Conservation (phyloP, 2,888 invertebrate genomes). For the Terebella lapidaria region DNA sequence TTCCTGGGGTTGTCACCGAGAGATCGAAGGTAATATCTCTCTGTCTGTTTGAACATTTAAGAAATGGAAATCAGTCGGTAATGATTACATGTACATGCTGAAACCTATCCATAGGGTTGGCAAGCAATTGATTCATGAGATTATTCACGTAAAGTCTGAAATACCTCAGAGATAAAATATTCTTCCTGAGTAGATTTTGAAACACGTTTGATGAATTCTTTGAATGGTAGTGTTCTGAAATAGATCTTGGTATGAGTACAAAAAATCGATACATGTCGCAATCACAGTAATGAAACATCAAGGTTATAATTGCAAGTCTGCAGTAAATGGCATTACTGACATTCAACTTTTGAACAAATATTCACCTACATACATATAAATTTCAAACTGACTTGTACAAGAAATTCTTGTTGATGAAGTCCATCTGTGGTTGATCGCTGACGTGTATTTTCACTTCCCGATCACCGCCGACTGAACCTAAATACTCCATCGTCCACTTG, state of each 20-base stretch:
- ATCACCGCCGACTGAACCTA: conserved; percentile 47
- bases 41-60: no score
- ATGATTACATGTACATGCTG: no score
- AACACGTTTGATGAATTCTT: conserved; percentile 52
- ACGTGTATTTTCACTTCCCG: conserved; percentile 56
- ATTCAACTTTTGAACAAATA: no score
- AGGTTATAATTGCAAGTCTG: no score
- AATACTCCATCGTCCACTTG: conserved; percentile 56
- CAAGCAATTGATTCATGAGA: no score
- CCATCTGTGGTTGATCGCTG: conserved; percentile 52
- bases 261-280: no score
- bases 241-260: no score
- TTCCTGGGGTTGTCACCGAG: conserved; percentile 57
- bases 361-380: no score
- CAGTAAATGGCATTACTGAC: no score
- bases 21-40: conserved; percentile 53
- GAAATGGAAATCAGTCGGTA: background rate
- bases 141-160: background rate
- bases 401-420: conserved; percentile 58
- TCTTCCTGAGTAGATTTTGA: conserved; percentile 39
- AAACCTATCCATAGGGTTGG: no score
- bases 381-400: conserved; percentile 53
- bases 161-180: conserved; percentile 51
- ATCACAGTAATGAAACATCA: no score
- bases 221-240: conserved; percentile 53